These are phyloP conservation scores for Meteorus sp. DNA, from an alignment of 1,140 invertebrate species.

Conservation along the genomic window DNA sequence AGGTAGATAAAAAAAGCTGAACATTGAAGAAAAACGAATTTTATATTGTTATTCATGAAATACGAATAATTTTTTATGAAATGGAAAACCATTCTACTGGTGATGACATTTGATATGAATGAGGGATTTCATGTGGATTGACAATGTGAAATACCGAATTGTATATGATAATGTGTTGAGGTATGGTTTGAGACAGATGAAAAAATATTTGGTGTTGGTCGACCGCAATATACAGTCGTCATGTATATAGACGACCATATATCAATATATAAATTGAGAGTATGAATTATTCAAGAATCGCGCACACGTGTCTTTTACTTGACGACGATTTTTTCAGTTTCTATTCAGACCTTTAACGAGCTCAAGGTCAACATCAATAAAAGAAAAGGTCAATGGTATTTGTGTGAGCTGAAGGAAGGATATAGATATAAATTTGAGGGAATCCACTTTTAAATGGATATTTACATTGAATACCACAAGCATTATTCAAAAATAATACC, in stretches of 20 bases:
- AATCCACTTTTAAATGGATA: no score
- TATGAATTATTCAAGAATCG: slow-evolving; percentile 24
- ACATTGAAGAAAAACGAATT: no score
- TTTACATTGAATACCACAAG: no score
- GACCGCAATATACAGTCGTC: no score
- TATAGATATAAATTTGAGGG: no score
- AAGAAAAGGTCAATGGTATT: no score
- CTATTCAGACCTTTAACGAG: neutral
- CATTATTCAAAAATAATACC: no score
- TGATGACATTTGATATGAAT: neutral
- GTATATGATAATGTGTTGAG: neutral
- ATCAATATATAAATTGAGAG: slow-evolving; percentile 24
- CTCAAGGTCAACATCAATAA: slow-evolving; percentile 1
- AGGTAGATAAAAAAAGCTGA: no score
- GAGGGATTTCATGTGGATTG: neutral
- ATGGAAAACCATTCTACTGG: neutral
- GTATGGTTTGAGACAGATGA: slow-evolving; percentile 1
- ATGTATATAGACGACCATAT: slow-evolving; percentile 2
- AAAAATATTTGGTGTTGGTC: slow-evolving; percentile 2
- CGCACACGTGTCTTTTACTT: neutral
- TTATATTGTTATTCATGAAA: neutral
- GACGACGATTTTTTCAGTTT: slow-evolving; percentile 9
- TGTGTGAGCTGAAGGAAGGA: no score
- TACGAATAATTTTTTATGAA: neutral
- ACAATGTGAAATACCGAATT: slow-evolving; percentile 3